These are phyloP conservation scores for Pycnomerus fuliginosus DNA, from an alignment of 2,888 invertebrate species.

Conservation along the genomic window DNA sequence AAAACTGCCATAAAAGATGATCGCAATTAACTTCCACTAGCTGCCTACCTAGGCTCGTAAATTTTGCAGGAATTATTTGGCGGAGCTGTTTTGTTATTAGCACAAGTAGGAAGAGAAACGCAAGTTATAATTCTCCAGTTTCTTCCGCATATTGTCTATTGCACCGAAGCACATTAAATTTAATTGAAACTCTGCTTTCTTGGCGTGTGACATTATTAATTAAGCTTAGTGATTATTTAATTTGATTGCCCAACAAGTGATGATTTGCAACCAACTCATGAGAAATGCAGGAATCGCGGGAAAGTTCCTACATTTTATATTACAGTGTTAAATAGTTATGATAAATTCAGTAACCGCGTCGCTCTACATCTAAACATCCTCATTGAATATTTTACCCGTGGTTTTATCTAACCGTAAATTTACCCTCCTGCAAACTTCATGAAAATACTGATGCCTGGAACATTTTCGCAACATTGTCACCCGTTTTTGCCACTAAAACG, in stretches of 20 bases:
- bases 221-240: not conserved
- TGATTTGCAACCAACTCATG: not conserved
- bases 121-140: constrained; percentile 18
- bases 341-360: constrained; percentile 15
- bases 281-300: not conserved
- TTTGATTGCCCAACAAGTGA: no score
- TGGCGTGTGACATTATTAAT: not conserved
- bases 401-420: constrained; percentile 19
- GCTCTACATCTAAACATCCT: constrained; percentile 20
- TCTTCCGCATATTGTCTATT: constrained; percentile 15
- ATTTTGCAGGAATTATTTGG: constrained; percentile 12
- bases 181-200: constrained; percentile 7
- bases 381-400: constrained; percentile 21
- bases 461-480: constrained; percentile 9
- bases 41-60: constrained; percentile 18
- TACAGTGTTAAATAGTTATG: constrained; percentile 10
- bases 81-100: constrained; percentile 12
- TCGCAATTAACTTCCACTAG: constrained; percentile 23
- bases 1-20: constrained; percentile 31
- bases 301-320: constrained; percentile 5
- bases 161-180: constrained; percentile 15
- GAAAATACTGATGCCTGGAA: constrained; percentile 15
- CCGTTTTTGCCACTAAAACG: no score
- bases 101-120: constrained; percentile 12
- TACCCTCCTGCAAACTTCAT: constrained; percentile 14